Evolutionary conservation across 2,888 invertebrate species (phyloP), one percentile per base, ranked within the genome.

Genomic region (Cosmia trapezina): DNA sequence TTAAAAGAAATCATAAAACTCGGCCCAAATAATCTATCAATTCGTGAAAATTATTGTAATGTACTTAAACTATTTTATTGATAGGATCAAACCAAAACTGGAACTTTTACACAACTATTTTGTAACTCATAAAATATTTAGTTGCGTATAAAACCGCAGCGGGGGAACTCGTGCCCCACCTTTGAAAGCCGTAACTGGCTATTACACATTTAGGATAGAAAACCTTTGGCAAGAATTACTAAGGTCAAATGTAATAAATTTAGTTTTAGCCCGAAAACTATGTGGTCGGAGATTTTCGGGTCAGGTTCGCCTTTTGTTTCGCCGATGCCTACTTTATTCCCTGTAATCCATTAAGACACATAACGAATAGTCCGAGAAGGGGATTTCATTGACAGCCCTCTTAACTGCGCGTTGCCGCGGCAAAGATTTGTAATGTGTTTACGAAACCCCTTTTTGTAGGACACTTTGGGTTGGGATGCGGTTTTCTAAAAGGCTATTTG

Each of bases 221-320:
- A 94, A 94, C 94, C 94, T 94, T 92, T 91, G 91, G 91, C 92
- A 93, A 94, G 95, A 94, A 94, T 94, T 94, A 94, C 95, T 94
- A 94, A 95, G 95, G 95, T 94, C 94, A 95, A 94, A 95, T 87
- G 95, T 94, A 95, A 96, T 95, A 95, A 95, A 96, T 95, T 95
- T 95, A 94, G 94, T 95, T 96, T 95, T 93, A 94, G 94, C 90
- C 93, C 90, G 90, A 93, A 93, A 95, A 95, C 93, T 94, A 93
- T 94, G 95, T 90, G 95, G 95, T 95, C 91, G 91, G 94, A 94
- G 94, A 94, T 95, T 94, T 94, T 94, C 92, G 90, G 89, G 90
- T 90, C 89, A 91, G 90, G 89, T 87, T 87, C 90, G 91, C 94
- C 94, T 94, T 94, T 95, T 95, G 95, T 95, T 95, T 95, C 91